These are phyloP conservation scores for Lordiphosa mommai DNA, from an alignment of 1,140 invertebrate genomes.

Conservation along the genomic window DNA sequence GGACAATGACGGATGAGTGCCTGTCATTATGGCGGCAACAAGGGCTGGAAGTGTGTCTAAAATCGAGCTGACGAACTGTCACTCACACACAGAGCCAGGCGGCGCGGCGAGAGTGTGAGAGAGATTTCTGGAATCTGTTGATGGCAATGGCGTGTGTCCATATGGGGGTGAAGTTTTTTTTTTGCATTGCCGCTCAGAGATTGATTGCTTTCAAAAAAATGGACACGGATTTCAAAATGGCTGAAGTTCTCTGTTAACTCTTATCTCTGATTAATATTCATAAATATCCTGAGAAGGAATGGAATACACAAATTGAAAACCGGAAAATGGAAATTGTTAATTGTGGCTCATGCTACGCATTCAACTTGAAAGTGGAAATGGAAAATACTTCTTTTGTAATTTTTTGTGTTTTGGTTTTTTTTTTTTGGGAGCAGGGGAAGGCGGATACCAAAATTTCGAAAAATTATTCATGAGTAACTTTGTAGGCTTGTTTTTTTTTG, in stretches of 20 bases:
- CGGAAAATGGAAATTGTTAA: slow-evolving; percentile 74
- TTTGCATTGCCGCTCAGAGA: slow-evolving; percentile 35
- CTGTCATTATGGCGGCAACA: slow-evolving; percentile 63
- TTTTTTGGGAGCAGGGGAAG: slow-evolving; percentile 4
- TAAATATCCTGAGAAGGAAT: slow-evolving; percentile 53
- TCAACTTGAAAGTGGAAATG: slow-evolving; percentile 65
- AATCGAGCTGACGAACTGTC: slow-evolving; percentile 74
- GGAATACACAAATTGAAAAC: slow-evolving; percentile 37
- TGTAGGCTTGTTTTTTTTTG: slow-evolving; percentile 24
- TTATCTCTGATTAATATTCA: slow-evolving; percentile 58
- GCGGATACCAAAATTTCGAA: slow-evolving; percentile 19
- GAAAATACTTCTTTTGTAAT: slow-evolving; percentile 35
- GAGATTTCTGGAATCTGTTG: slow-evolving; percentile 43
- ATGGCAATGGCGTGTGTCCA: slow-evolving; percentile 35
- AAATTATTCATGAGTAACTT: slow-evolving; percentile 66
- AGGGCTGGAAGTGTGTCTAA: slow-evolving; percentile 61
- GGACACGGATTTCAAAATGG: slow-evolving; percentile 25
- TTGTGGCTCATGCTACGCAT: slow-evolving; percentile 56
- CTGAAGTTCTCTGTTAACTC: slow-evolving; percentile 41
- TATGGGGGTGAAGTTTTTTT: slow-evolving; percentile 18
- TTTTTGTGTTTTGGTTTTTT: slow-evolving; percentile 21
- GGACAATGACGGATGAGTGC: slow-evolving; percentile 71
- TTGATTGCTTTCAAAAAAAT: slow-evolving; percentile 59
- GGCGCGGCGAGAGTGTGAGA: slow-evolving; percentile 10
- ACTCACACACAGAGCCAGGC: slow-evolving; percentile 31